Conservation (phyloP, 1,140 invertebrate genomes). For the Acromyrmex echinatior region DNA sequence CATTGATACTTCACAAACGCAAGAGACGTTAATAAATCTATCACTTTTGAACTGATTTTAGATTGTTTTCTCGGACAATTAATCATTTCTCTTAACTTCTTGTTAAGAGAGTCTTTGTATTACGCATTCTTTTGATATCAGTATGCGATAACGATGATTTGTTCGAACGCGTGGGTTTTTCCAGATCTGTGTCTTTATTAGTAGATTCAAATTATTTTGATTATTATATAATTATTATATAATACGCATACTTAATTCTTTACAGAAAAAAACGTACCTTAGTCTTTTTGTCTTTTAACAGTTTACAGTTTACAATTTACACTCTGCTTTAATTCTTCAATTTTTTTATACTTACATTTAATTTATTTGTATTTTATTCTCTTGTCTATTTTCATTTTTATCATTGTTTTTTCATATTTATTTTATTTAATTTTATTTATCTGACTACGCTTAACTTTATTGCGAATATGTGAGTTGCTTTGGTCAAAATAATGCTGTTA, state of each 20-base stretch:
- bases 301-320: too few relatives aligned
- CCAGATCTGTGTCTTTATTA: slow-evolving; percentile 13
- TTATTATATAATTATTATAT: background rate
- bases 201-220: background rate
- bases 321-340: too few relatives aligned
- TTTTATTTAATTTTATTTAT: too few relatives aligned
- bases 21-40: background rate
- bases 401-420: too few relatives aligned
- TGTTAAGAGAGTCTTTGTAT: slow-evolving; percentile 2
- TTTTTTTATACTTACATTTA: too few relatives aligned
- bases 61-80: slow-evolving; percentile 9
- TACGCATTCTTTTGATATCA: background rate
- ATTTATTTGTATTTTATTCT: too few relatives aligned
- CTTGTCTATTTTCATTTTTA: too few relatives aligned
- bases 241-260: background rate
- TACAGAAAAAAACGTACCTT: background rate
- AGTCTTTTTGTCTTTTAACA: too few relatives aligned
- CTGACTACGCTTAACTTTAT: too few relatives aligned
- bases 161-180: background rate
- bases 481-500: too few relatives aligned
- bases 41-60: slow-evolving; percentile 2
- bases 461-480: too few relatives aligned
- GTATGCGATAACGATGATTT: slow-evolving; percentile 9
- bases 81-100: slow-evolving; percentile 15
- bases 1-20: background rate